Base-by-base conservation (phyloP, 2,888 invertebrate genomes). In the Lasioglossum marginatum region DNA sequence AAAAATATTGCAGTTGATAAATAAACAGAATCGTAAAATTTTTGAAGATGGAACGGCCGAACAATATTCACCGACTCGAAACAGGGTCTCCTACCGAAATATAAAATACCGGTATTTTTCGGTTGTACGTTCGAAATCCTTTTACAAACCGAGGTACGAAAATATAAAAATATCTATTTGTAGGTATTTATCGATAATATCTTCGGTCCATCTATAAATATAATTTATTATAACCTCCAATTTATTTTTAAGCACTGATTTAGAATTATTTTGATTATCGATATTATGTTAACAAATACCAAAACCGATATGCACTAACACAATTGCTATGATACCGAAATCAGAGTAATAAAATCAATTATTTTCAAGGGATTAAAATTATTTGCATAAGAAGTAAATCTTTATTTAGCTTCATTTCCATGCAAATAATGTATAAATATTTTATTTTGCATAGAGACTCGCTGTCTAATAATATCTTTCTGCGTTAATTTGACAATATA, bases 1-100 rank as follows among this genome's bases (percentile, higher is more conserved):
- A 31, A 19, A 68, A 37, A 37, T 37, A 23, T 37, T 37, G 23
- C 37, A 10, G 23, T 37, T 63, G 75, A 23, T n/a, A 27, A 43
- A 77, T 40, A 66, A 52, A 40, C 40, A 70, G 73, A 75, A 79
- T 76, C 57, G 72, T 76, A 63, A 83, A 79, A 79, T 83, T 19
- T 12, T 63, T 31, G n/a, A 73, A 66, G 31, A 79, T 72, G 60
- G 48, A 63, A 40, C 48, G 74, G 12, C 40, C 66, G 0, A 66
- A 52, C n/a, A 48, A 66, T 40, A 68, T 83, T 85, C 70, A 68
- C 73, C 19, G 12, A 48, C 60, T 31, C 37, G 63, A 48, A 40
- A 40, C 60, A 48, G 4, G 4, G 4, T 16, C 14, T 45, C 14
- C 14, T 45, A 45, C 4, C 14, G 4, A 45, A 45, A 45, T 45